A percentile compares a stretch with the other conserved stretches of the same genome.
These are phyloP conservation scores for Synergus umbraculus DNA, from an alignment of 2,888 invertebrate genomes.

Conservation along the genomic window DNA sequence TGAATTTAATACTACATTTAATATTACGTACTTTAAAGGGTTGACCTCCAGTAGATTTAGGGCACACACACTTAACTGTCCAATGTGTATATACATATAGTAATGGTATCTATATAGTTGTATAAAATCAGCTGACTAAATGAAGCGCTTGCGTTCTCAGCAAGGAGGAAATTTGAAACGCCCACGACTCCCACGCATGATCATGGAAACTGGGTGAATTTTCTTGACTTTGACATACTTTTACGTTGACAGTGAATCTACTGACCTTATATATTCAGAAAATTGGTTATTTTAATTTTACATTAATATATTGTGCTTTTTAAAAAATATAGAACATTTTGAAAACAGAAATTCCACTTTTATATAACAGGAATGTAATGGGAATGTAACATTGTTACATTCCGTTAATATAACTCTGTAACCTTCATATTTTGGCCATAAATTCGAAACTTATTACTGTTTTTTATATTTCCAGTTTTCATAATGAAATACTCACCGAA, in stretches of 20 bases:
- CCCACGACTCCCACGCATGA: slow-evolving; percentile 43
- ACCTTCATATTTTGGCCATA: too few species aligned
- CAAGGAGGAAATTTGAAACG: slow-evolving; percentile 43
- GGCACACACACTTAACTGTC: background rate
- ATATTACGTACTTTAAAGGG: background rate
- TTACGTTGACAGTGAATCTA: background rate
- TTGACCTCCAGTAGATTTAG: background rate
- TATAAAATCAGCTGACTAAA: slow-evolving; percentile 70
- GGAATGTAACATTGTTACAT: too few species aligned
- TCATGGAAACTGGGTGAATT: slow-evolving; percentile 11
- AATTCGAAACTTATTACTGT: background rate
- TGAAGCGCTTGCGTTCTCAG: slow-evolving; percentile 63
- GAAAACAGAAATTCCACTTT: too few species aligned
- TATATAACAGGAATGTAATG: too few species aligned
- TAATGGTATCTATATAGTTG: too few species aligned
- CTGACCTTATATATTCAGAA: background rate
- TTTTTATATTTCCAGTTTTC: slow-evolving; percentile 37
- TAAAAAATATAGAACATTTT: too few species aligned
- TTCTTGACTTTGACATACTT: slow-evolving; percentile 11
- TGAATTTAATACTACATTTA: background rate
- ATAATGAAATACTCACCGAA: slow-evolving; percentile 76
- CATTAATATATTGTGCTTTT: too few species aligned
- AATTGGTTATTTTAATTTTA: too few species aligned
- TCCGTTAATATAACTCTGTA: too few species aligned
- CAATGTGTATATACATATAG: too few species aligned